Evolutionary conservation across 2,113 vertebrate genomes (phyloP).

Genomic region (Agapornis roseicollis): DNA sequence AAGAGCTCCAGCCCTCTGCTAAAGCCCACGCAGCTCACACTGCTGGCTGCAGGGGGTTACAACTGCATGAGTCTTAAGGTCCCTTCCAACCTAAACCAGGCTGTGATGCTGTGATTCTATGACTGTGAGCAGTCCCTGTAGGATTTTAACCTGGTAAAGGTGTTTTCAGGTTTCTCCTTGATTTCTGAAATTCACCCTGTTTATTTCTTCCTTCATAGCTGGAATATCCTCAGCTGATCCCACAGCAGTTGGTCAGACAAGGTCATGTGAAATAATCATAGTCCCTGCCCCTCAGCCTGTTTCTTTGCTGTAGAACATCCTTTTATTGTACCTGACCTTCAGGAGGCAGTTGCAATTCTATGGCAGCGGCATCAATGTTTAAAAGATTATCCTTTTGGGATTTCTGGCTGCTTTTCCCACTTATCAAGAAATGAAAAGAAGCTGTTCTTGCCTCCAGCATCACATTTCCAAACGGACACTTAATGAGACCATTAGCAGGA

Average conservation of each 20-base stretch:
- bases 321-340: background rate
- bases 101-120: background rate
- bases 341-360: background rate
- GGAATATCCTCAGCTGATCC: background rate
- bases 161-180: background rate
- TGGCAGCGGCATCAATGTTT: background rate
- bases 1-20: background rate
- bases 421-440: too few species aligned
- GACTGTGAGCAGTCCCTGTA: background rate
- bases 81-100: background rate
- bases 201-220: background rate
- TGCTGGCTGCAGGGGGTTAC: background rate
- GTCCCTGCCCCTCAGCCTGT: background rate
- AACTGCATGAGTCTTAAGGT: background rate
- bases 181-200: background rate
- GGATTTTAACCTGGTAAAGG: background rate
- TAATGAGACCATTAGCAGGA: background rate
- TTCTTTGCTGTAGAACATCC: background rate
- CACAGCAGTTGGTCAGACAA: background rate
- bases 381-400: background rate
- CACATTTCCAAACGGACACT: background rate
- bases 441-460: background rate
- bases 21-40: fast-evolving
- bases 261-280: background rate
- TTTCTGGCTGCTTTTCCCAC: background rate